Evolutionary conservation across 2,888 invertebrate genomes (phyloP), one percentile per base, ranked within the genome.

Genomic region (Ormyrus pomaceus): DNA sequence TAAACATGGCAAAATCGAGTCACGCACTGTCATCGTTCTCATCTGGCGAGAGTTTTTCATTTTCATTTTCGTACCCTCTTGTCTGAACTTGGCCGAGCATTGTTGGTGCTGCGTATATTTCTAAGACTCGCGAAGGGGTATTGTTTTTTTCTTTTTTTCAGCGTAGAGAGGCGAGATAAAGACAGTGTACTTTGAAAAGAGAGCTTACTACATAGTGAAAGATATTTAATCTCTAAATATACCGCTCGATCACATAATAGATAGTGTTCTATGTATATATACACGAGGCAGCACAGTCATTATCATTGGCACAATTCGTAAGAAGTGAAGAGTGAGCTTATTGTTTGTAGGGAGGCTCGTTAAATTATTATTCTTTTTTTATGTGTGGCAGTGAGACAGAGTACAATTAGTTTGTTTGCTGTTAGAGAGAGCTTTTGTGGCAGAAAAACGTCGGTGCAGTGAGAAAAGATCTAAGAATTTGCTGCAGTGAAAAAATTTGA

Each of bases 151-250:
- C 9, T 51, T 69, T 69, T 77, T 70, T 70, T 50, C 72, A 59
- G 56, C 13, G 62, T 58, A 72, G 59, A 66, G 72, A 69, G 13
- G 56, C 76, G 34, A 81, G 62, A 70, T 74, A 82, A 58, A 83
- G 78, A 83, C 65, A 82, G 73, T 74, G 72, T 73, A 64, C 13
- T 55, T 62, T 61, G 50, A 51, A 73, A 73, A 75, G 50, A 77
- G 70, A 77, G 58, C 65, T 77, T 62, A 61, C 73, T 73, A 72
- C 55, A 50, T 73, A 78, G 55, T 72, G 68, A 73, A 61, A 66
- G 68, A 56, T 34, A 34, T 78, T 73, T 78, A 64, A 78, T 78
- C 55, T 73, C 66, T 58, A 62, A 62, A 78, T 78, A 73, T 68
- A 78, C 72, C 73, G 72, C 73, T 73, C 56, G 73, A 62, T 72